phyloP scores from a whole-genome alignment of 1,140 invertebrate species.

The Lutraria rhynchaena region DNA sequence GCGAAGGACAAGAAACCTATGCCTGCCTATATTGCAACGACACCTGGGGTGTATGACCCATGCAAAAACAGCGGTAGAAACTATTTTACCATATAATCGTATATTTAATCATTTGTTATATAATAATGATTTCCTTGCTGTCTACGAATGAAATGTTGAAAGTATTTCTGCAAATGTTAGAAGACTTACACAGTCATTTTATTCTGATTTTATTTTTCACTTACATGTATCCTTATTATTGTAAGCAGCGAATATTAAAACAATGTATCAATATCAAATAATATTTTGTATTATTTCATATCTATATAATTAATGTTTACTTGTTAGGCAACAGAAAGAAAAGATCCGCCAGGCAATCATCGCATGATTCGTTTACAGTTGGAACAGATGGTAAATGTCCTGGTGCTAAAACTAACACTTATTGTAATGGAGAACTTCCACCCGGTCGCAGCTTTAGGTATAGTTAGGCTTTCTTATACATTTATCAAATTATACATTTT shows the following conservation, averaged over 20 bases:
- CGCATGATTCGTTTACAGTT: background rate
- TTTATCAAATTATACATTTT: too few species aligned
- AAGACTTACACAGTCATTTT: too few species aligned
- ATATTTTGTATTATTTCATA: background rate
- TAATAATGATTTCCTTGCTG: too few species aligned
- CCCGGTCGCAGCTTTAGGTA: slow-evolving; percentile 25
- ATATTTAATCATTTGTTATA: too few species aligned
- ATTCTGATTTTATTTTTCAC: too few species aligned
- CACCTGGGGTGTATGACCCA: background rate
- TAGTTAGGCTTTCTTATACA: too few species aligned
- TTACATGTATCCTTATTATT: background rate
- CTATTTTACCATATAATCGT: too few species aligned
- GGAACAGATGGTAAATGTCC: slow-evolving; percentile 15
- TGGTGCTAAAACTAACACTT: background rate
- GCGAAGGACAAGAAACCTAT: background rate
- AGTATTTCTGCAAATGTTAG: too few species aligned
- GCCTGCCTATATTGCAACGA: slow-evolving; percentile 1
- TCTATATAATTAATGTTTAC: background rate
- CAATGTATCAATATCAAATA: background rate
- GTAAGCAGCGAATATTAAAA: background rate
- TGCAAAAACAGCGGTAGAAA: background rate
- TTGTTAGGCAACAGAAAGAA: background rate
- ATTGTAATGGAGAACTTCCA: slow-evolving; percentile 43
- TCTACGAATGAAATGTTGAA: too few species aligned
- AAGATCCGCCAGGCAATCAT: background rate